Conservation (phyloP, 2,113 vertebrate genomes). For the Sapayoa aenigma region DNA sequence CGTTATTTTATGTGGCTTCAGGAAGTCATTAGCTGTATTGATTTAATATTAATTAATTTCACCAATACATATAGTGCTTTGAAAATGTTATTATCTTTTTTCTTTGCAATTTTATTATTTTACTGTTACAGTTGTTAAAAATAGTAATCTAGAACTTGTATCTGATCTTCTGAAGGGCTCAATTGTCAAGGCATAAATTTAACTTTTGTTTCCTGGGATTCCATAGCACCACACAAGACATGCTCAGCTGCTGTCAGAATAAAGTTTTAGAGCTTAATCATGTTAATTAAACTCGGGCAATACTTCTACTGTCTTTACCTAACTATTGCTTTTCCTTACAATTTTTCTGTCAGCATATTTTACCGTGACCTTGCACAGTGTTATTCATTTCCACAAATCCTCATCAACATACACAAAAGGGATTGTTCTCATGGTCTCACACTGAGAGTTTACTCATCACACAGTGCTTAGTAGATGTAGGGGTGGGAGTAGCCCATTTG, state of each 20-base stretch:
- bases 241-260: neutral
- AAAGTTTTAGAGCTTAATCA: neutral
- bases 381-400: slow-evolving; percentile 20
- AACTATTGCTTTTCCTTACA: neutral
- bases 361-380: neutral
- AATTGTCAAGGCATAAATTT: neutral
- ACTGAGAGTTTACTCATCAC: slow-evolving; percentile 53
- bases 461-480: neutral
- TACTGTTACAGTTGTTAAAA: neutral
- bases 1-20: neutral
- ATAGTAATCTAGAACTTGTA: neutral
- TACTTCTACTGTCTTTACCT: neutral
- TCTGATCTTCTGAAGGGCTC: neutral
- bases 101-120: neutral
- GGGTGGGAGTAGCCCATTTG: slow-evolving; percentile 15
- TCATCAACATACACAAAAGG: slow-evolving; percentile 12
- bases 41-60: neutral
- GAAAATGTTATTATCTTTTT: neutral
- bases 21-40: neutral
- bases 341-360: slow-evolving; percentile 1
- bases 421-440: slow-evolving; percentile 37
- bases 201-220: neutral
- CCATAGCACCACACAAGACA: neutral
- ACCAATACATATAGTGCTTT: neutral
- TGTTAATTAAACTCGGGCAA: neutral